Conservation (phyloP, 2,113 vertebrate genomes). For the Alosa alosa region DNA sequence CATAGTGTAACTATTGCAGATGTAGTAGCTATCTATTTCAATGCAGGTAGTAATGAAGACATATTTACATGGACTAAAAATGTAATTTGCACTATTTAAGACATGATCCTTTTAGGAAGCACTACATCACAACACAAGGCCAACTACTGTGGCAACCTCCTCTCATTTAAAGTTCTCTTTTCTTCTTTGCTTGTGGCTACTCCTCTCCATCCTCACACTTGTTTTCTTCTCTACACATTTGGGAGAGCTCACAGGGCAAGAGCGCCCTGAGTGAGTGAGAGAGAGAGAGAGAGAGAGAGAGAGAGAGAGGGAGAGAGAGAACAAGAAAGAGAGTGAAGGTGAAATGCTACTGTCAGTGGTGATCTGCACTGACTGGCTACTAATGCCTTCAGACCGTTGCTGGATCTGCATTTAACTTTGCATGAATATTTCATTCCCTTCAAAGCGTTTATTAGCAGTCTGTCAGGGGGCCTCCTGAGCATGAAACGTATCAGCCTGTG, state of each 20-base stretch:
- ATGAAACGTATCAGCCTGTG: conserved; percentile 53
- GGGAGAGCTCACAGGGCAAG: not conserved
- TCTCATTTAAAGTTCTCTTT: no score
- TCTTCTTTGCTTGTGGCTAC: conserved; percentile 25
- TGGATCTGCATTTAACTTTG: conserved; percentile 70
- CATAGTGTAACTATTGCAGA: not conserved
- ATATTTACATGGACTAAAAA: not conserved
- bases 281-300: not conserved
- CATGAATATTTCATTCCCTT: conserved; percentile 69
- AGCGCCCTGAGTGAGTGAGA: conserved; percentile 12
- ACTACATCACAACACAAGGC: no score
- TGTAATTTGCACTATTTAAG: not conserved
- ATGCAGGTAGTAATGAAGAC: not conserved
- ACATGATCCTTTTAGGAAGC: not conserved
- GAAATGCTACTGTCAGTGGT: conserved; percentile 47
- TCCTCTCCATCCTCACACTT: conserved; percentile 36
- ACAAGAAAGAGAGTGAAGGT: not conserved
- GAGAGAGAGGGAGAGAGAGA: not conserved
- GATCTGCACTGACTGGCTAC: conserved; percentile 64
- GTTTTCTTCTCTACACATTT: not conserved
- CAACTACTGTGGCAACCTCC: no score
- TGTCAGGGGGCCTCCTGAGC: conserved; percentile 58
- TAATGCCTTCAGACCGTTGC: conserved; percentile 56
- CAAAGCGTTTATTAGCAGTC: conserved; percentile 64
- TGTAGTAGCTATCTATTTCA: not conserved